Evolutionary conservation across 2,888 invertebrate species (phyloP), one percentile per base, ranked within the genome.

Genomic region (Synergus itoensis): DNA sequence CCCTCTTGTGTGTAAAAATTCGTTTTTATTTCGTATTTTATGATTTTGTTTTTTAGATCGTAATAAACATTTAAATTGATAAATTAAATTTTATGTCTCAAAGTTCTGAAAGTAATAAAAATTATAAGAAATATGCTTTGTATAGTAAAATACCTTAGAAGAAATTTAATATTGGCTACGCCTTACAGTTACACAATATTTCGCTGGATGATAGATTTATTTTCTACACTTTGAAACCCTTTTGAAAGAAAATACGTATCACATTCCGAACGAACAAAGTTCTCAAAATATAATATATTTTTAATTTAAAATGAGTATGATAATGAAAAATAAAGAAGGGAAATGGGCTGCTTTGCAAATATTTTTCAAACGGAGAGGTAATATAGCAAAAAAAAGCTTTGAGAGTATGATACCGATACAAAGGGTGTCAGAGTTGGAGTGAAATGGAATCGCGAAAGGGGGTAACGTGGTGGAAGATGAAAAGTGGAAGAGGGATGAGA

Each of bases 401-500:
- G 18, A 12, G 21, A 40, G n/a, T 43, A 16, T 62, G 43, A 11
- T 45, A 16, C 41, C 41, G 57, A 62, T 60, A n/a, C n/a, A 63
- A 45, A 76, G 43, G 69, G 69, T 43, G 69, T 45, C 43, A 45
- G 69, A 28, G 28, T 45, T 69, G 43, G 48, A 69, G 60, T n/a
- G 76, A 40, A 76, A 53, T 76, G 16, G 60, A 81, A 80, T 43
- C 21, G 73, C 40, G 64, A 79, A 81, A 78, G 62, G 65, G 63
- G 77, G 62, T 62, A 28, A 28, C 62, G 76, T 57, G 21, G 77
- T 63, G 57, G 77, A 63, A 40, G 60, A 53, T 62, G 63, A 75
- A 53, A 77, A 63, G 67, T 78, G 64, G 76, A 79, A 79, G 65
- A 79, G 81, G 62, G 79, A 57, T 80, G 41, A 81, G 62, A 69